phyloP scores from a whole-genome alignment of 2,113 vertebrate species.

The Lepidothrix coronata region DNA sequence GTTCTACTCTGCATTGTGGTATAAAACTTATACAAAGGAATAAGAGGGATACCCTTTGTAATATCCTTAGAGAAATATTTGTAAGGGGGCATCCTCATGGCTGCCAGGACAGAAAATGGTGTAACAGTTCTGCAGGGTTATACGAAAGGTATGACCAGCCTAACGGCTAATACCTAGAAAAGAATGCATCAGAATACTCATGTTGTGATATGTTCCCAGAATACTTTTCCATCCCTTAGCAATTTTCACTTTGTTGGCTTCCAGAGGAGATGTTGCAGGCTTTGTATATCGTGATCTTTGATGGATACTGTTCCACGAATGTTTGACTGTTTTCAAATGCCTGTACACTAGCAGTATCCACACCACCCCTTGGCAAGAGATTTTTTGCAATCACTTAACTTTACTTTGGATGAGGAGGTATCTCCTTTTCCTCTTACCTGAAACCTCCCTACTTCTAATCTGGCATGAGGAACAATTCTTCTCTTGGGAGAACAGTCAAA shows the following conservation, averaged over 20 bases:
- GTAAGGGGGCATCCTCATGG: background rate
- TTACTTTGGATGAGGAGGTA: background rate
- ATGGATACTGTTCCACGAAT: background rate
- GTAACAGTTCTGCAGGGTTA: background rate
- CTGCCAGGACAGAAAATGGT: background rate
- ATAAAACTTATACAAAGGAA: background rate
- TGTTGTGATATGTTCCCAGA: background rate
- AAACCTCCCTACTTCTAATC: background rate
- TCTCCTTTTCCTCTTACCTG: background rate
- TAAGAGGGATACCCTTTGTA: background rate
- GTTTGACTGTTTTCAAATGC: background rate
- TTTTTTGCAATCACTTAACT: background rate
- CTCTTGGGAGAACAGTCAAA: background rate
- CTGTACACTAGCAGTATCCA: background rate
- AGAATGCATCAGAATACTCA: accelerated
- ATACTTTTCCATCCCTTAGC: background rate
- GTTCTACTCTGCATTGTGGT: background rate
- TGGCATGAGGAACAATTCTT: background rate
- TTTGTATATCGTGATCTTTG: background rate
- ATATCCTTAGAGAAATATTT: background rate
- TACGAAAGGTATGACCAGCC: background rate
- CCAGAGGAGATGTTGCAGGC: background rate
- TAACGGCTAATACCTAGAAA: background rate
- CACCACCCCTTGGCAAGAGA: background rate
- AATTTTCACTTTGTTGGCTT: background rate